Percentiles rank a stretch among this genome's conserved stretches.
Conservation (phyloP, 2,888 invertebrate species). For the Bimastos eiseni region DNA sequence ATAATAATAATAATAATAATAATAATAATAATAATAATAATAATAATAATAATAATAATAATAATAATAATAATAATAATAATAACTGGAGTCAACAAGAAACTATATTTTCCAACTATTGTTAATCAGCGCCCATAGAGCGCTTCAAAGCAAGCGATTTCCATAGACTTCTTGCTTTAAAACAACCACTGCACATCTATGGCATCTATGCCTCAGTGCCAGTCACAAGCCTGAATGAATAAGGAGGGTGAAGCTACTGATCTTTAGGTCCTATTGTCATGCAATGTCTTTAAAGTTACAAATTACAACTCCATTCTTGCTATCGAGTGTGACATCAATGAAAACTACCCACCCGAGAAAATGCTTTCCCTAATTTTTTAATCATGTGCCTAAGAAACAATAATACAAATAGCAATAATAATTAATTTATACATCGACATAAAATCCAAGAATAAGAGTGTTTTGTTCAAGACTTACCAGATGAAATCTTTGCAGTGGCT, state of each 20-base stretch:
- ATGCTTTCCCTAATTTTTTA: neutral
- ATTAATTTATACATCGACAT: neutral
- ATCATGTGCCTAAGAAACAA: neutral
- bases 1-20: neutral
- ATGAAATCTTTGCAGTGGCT: slow-evolving; percentile 99
- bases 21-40: too few species aligned
- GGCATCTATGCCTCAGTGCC: too few species aligned
- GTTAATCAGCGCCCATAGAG: neutral
- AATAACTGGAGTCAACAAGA: neutral
- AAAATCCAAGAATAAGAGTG: neutral
- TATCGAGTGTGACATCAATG: neutral
- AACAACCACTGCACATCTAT: too few species aligned
- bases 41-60: too few species aligned
- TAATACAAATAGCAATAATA: neutral
- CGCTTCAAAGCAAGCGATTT: neutral
- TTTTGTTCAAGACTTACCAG: too few species aligned
- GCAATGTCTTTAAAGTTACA: too few species aligned
- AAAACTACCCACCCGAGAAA: neutral
- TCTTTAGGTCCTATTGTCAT: too few species aligned
- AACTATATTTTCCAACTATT: neutral
- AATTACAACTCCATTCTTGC: neutral
- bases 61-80: neutral
- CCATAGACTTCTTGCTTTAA: too few species aligned
- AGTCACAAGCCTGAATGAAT: too few species aligned
- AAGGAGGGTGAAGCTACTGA: too few species aligned